Evolutionary conservation across 2,113 vertebrate species (phyloP).

Genomic region (Syrmaticus mikado): DNA sequence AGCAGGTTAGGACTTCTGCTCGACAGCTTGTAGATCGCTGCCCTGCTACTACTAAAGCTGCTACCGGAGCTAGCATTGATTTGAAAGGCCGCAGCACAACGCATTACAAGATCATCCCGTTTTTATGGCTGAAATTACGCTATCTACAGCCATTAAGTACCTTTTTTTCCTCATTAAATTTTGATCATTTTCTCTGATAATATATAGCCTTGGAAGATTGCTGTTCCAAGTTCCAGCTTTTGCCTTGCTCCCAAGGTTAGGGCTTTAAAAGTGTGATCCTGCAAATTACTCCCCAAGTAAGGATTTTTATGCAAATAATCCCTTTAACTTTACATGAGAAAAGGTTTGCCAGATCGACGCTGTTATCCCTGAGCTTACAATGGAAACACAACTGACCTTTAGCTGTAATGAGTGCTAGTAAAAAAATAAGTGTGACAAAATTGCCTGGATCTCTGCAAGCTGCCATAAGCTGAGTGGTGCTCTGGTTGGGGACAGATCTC

Average conservation of each 20-base stretch:
- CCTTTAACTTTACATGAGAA: slow-evolving; percentile 63
- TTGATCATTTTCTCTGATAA: slow-evolving; percentile 56
- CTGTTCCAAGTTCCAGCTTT: slow-evolving; percentile 28
- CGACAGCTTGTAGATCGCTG: neutral
- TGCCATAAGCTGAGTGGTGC: neutral
- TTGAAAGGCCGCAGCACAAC: neutral
- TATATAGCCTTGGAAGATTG: slow-evolving; percentile 49
- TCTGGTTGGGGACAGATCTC: neutral
- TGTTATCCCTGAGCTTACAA: slow-evolving; percentile 55
- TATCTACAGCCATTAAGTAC: slow-evolving; percentile 31
- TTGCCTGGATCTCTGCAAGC: slow-evolving; percentile 43
- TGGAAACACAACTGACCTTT: slow-evolving; percentile 73
- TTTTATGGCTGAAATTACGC: slow-evolving; percentile 52
- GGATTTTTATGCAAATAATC: slow-evolving; percentile 59
- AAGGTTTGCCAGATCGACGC: slow-evolving; percentile 54
- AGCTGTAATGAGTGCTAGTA: slow-evolving; percentile 53
- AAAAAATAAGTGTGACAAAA: slow-evolving; percentile 62
- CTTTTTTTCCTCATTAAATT: slow-evolving; percentile 58
- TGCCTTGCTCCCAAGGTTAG: neutral
- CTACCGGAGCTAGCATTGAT: neutral
- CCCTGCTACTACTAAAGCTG: neutral
- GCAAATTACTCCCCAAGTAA: slow-evolving; percentile 48
- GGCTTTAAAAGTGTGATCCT: slow-evolving; percentile 40
- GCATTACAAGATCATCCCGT: slow-evolving; percentile 4
- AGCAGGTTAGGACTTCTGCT: neutral